phyloP scores from a whole-genome alignment of 2,888 invertebrate genomes.

The Chalcis sispes region DNA sequence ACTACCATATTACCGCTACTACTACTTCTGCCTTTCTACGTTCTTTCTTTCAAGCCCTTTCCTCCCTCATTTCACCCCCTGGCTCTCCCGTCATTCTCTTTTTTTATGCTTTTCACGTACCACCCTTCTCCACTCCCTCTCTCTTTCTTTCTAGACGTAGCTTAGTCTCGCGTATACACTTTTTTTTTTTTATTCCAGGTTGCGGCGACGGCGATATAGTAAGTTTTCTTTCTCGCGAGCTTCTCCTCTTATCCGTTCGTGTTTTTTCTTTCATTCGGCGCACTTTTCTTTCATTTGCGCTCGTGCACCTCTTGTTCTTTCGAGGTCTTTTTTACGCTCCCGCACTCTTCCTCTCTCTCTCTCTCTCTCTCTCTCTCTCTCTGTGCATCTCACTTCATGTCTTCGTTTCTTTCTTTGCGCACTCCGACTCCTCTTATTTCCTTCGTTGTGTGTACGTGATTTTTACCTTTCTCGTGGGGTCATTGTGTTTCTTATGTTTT shows the following conservation, averaged over 20 bases:
- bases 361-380: slow-evolving; percentile 42
- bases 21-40: slow-evolving; percentile 68
- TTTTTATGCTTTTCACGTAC: slow-evolving; percentile 12
- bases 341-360: slow-evolving; percentile 54
- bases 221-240: slow-evolving; percentile 21
- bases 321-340: slow-evolving; percentile 54
- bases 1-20: slow-evolving; percentile 69
- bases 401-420: neutral
- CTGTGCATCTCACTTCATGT: neutral
- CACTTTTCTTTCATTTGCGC: slow-evolving; percentile 46
- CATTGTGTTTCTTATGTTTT: slow-evolving; percentile 38
- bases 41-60: slow-evolving; percentile 8
- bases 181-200: too few species aligned
- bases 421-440: neutral
- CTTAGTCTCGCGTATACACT: neutral
- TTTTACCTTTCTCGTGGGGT: slow-evolving; percentile 39
- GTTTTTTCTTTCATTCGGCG: slow-evolving; percentile 41
- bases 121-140: slow-evolving; percentile 34
- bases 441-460: slow-evolving; percentile 50
- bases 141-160: slow-evolving; percentile 1
- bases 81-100: slow-evolving; percentile 48
- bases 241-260: slow-evolving; percentile 40
- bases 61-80: slow-evolving; percentile 2
- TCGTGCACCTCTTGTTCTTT: slow-evolving; percentile 51
- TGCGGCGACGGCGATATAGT: neutral